These are phyloP conservation scores for Pelvicachromis taeniatus DNA, from an alignment of 2,113 vertebrate species.

Conservation along the genomic window DNA sequence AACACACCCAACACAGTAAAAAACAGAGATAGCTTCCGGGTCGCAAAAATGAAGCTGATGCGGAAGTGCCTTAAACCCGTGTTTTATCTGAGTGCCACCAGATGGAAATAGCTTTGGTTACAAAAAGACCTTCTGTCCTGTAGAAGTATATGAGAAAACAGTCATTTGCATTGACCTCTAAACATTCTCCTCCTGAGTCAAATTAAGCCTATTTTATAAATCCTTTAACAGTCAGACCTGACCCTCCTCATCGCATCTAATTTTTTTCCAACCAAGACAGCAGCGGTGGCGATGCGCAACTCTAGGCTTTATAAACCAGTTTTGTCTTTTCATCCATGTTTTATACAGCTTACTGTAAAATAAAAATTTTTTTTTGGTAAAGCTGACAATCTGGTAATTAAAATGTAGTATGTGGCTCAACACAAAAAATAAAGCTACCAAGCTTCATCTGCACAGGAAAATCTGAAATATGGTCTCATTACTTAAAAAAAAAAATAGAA, in stretches of 20 bases:
- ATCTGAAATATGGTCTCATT: too few species aligned
- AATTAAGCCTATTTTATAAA: neutral
- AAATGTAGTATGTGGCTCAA: too few species aligned
- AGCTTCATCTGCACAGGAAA: too few species aligned
- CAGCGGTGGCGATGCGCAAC: fast-evolving
- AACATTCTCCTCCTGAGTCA: neutral
- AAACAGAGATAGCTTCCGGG: neutral
- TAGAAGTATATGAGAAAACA: neutral
- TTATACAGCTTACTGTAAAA: too few species aligned
- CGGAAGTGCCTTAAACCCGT: neutral
- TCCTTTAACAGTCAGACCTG: neutral
- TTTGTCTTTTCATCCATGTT: too few species aligned
- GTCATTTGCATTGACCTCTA: neutral
- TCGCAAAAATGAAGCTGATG: neutral
- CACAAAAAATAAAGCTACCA: too few species aligned
- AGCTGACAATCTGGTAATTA: too few species aligned
- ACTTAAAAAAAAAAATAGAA: too few species aligned
- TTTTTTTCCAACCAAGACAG: neutral
- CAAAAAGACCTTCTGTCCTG: neutral
- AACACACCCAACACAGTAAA: neutral
- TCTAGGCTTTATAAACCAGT: too few species aligned
- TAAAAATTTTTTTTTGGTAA: too few species aligned
- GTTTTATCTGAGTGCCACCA: neutral
- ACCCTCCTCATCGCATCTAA: neutral
- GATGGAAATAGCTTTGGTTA: neutral